phyloP scores from a whole-genome alignment of 2,797 vertebrate genomes.

The Crax fasciolata region DNA sequence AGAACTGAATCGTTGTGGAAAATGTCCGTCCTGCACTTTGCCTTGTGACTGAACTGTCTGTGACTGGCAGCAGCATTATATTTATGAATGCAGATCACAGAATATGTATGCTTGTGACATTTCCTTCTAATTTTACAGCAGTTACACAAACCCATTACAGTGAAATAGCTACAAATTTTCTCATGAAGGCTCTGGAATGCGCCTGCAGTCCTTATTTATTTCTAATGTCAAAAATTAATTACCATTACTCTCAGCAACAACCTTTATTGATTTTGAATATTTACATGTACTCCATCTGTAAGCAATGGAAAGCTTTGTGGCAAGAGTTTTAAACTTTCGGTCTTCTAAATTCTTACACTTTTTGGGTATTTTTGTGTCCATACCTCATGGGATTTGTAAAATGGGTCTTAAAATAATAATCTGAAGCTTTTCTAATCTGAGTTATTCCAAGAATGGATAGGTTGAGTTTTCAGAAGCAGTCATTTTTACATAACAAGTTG shows the following conservation, averaged over 20 bases:
- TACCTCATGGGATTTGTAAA: not conserved
- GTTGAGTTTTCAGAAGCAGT: not conserved
- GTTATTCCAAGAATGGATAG: not conserved
- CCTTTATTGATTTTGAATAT: not conserved
- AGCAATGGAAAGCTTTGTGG: not conserved
- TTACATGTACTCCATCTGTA: not conserved
- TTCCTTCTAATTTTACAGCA: not conserved
- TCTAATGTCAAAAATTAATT: not conserved
- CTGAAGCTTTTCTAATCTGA: not conserved
- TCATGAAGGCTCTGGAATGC: not conserved
- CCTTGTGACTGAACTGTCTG: not conserved
- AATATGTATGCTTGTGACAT: not conserved
- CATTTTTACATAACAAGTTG: not conserved
- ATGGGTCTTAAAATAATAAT: not conserved
- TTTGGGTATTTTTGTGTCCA: not conserved
- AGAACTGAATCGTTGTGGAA: not conserved
- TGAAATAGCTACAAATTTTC: not conserved
- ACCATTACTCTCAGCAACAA: not conserved
- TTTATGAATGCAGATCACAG: constrained; percentile 8
- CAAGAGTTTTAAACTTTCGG: not conserved
- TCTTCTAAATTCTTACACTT: not conserved
- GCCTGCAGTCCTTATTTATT: not conserved
- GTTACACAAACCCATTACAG: not conserved
- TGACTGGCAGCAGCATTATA: not conserved
- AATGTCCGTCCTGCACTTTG: constrained; percentile 6